phyloP scores from a whole-genome alignment of 2,113 vertebrate genomes.

The Nannobrachium achirus region DNA sequence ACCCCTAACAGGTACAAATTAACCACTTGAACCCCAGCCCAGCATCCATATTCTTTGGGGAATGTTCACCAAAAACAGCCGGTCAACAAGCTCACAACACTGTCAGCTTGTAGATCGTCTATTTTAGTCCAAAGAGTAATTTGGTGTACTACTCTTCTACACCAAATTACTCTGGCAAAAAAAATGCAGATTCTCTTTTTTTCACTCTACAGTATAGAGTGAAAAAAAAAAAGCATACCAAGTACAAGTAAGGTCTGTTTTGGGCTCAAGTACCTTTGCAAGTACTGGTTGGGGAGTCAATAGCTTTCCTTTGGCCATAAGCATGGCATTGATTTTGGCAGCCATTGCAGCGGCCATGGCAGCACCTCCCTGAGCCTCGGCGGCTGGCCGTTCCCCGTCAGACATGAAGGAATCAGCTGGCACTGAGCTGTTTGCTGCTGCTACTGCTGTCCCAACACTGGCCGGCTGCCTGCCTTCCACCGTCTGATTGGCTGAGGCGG shows the following conservation, averaged over 20 bases:
- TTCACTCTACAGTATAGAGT: no score
- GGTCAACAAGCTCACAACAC: no score
- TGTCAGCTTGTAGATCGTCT: no score
- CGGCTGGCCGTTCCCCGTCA: conserved; percentile 27
- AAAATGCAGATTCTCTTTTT: no score
- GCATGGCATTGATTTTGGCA: conserved; percentile 95
- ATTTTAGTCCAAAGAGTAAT: no score
- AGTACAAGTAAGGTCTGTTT: not conserved
- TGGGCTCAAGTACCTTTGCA: conserved; percentile 68
- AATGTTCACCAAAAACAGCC: not conserved
- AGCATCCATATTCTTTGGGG: not conserved
- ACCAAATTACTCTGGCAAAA: no score
- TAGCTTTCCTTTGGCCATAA: conserved; percentile 97
- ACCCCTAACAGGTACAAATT: no score
- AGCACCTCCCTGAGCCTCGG: conserved; percentile 81
- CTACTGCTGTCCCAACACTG: conserved; percentile 53
- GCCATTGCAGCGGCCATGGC: conserved; percentile 93
- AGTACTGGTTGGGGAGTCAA: conserved; percentile 83
- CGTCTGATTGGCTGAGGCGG: conserved; percentile 68
- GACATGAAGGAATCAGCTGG: not conserved
- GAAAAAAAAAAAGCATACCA: not conserved
- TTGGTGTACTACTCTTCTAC: no score
- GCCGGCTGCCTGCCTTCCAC: conserved; percentile 54
- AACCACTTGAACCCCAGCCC: not conserved
- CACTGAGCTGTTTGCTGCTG: conserved; percentile 1